Conservation (phyloP, 2,113 vertebrate species). For the Rafetus swinhoei region DNA sequence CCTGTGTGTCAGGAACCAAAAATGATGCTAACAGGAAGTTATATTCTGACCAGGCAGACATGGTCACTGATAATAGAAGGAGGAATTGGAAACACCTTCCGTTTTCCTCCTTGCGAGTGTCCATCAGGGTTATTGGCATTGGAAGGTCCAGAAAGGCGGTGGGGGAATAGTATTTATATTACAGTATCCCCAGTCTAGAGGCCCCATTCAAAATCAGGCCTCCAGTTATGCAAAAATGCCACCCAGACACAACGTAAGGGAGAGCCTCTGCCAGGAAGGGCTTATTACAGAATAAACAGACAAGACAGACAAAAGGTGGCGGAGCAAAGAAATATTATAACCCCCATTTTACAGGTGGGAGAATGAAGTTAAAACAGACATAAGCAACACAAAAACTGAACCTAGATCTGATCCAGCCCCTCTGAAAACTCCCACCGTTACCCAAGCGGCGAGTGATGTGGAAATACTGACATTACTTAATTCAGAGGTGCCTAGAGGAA, state of each 20-base stretch:
- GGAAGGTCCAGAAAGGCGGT: neutral
- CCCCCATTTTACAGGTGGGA: neutral
- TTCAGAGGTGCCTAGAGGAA: neutral
- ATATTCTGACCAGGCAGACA: neutral
- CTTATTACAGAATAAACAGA: neutral
- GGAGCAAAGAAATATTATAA: neutral
- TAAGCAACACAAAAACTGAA: neutral
- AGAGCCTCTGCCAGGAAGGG: neutral
- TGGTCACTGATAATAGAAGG: rapidly evolving
- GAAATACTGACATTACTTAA: neutral
- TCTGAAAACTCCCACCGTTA: neutral
- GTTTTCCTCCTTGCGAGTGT: neutral
- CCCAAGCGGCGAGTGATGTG: neutral
- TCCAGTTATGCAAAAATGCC: neutral
- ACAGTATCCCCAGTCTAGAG: neutral
- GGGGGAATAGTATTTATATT: neutral
- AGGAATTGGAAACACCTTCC: neutral
- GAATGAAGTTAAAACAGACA: neutral
- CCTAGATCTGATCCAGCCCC: neutral
- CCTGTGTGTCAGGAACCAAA: neutral
- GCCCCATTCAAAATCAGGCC: neutral
- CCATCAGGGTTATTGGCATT: neutral
- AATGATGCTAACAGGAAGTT: neutral
- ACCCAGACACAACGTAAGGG: neutral
- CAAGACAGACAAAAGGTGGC: neutral